These are phyloP conservation scores for Drosophila willistoni DNA, from an alignment of 1,140 invertebrate genomes.

Conservation along the genomic window DNA sequence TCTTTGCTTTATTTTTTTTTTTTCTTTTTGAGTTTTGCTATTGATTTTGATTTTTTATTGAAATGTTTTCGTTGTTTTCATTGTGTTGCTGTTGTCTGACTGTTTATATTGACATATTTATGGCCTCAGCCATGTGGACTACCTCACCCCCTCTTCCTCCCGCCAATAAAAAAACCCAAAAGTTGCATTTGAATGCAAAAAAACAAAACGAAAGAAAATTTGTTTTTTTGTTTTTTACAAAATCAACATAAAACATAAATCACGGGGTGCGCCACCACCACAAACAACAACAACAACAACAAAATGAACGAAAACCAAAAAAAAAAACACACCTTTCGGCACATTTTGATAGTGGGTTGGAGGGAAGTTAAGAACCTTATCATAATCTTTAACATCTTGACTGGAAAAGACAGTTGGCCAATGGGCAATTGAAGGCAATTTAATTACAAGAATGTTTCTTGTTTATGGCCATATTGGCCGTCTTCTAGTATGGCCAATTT, in stretches of 20 bases:
- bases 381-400: conserved; percentile 34
- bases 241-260: conserved; percentile 53
- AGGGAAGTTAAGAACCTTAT: conserved; percentile 38
- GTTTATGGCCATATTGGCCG: conserved; percentile 38
- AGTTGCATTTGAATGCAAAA: conserved; percentile 60
- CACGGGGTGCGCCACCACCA: conserved; percentile 64
- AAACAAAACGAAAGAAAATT: not conserved
- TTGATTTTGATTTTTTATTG: conserved; percentile 76
- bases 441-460: conserved; percentile 51
- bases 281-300: not conserved
- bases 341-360: conserved; percentile 58
- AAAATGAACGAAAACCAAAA: conserved; percentile 15
- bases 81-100: conserved; percentile 56
- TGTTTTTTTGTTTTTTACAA: too few species aligned
- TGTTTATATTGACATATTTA: conserved; percentile 77
- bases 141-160: not conserved
- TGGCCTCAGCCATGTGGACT: conserved; percentile 48
- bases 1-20: conserved; percentile 1
- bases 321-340: conserved; percentile 67
- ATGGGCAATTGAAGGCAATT: conserved; percentile 40
- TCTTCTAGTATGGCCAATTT: conserved; percentile 24
- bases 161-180: not conserved
- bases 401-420: conserved; percentile 19
- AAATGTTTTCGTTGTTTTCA: conserved; percentile 71
- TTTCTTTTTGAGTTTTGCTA: conserved; percentile 27